phyloP scores from a whole-genome alignment of 2,888 invertebrate species.

The Silvanus unidentatus region DNA sequence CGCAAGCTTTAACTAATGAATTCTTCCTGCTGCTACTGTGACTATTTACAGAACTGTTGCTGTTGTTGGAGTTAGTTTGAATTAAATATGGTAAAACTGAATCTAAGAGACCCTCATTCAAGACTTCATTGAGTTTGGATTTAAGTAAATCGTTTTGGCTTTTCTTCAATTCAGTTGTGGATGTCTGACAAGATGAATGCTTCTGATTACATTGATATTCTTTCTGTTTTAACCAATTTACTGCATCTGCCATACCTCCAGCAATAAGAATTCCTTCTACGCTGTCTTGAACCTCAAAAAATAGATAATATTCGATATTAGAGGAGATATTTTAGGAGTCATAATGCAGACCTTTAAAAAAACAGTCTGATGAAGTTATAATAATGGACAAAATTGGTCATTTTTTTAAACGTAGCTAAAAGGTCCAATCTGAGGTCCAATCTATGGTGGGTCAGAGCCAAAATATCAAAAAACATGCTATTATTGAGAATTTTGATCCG shows the following conservation, averaged over 20 bases:
- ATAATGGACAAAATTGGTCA: conserved; percentile 6
- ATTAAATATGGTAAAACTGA: conserved; percentile 74
- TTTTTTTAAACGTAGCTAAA: too few species aligned
- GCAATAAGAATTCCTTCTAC: conserved; percentile 46
- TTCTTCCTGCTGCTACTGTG: conserved; percentile 2
- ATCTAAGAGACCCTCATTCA: conserved; percentile 77
- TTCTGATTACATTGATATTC: conserved; percentile 42
- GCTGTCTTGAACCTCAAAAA: conserved; percentile 42
- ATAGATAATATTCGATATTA: conserved; percentile 2
- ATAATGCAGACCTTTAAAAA: background rate
- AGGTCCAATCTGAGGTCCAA: too few species aligned
- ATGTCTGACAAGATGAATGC: conserved; percentile 32
- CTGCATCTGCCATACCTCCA: conserved; percentile 45
- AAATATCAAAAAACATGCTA: too few species aligned
- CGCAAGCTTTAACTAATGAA: conserved; percentile 20
- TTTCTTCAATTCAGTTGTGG: conserved; percentile 2
- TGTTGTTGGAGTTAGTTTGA: conserved; percentile 25
- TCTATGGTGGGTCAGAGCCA: too few species aligned
- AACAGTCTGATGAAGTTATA: conserved; percentile 3
- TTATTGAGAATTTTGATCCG: too few species aligned
- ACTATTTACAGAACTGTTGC: too few species aligned
- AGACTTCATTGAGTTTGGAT: conserved; percentile 50
- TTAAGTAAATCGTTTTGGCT: conserved; percentile 27
- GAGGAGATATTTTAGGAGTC: background rate
- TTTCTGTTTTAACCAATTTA: conserved; percentile 49